Evolutionary conservation across 2,797 vertebrate genomes (phyloP).

Genomic region (Crotalus adamanteus): DNA sequence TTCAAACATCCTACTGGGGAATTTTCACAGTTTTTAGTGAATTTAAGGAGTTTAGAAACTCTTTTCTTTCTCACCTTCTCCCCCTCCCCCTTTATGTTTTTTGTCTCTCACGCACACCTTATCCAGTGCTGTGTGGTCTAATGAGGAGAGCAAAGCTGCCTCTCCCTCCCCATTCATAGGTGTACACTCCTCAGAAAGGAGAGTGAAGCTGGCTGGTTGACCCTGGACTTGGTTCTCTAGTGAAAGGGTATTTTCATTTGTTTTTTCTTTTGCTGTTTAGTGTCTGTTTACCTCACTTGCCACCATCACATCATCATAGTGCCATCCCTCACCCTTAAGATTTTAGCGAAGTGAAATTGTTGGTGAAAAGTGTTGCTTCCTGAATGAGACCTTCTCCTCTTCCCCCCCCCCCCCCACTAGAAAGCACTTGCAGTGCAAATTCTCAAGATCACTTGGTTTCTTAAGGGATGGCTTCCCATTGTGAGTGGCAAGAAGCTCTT

Average conservation of each 20-base stretch:
- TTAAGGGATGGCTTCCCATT: not conserved
- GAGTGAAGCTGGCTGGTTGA: slow-evolving; percentile 86
- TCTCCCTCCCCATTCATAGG: slow-evolving; percentile 60
- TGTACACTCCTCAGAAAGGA: slow-evolving; percentile 76
- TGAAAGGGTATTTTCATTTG: slow-evolving; percentile 63
- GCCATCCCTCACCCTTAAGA: slow-evolving; percentile 16
- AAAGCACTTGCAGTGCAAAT: slow-evolving; percentile 23
- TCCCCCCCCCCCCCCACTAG: slow-evolving; percentile 23
- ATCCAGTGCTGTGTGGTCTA: slow-evolving; percentile 61
- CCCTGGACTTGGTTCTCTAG: slow-evolving; percentile 70
- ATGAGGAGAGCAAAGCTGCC: slow-evolving; percentile 70
- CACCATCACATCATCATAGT: slow-evolving; percentile 8
- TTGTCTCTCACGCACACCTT: slow-evolving; percentile 74
- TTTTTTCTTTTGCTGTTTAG: not conserved
- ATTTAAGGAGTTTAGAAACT: slow-evolving; percentile 96
- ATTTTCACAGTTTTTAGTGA: slow-evolving; percentile 99
- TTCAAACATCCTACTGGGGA: slow-evolving; percentile 98
- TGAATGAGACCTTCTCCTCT: slow-evolving; percentile 47
- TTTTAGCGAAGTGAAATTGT: slow-evolving; percentile 66
- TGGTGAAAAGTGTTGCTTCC: slow-evolving; percentile 62
- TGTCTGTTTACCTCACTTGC: not conserved
- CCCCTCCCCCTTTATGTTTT: slow-evolving; percentile 59
- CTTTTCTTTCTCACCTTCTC: slow-evolving; percentile 66
- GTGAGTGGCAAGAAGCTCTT: not conserved
- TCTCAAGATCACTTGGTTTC: not conserved